These are phyloP conservation scores for Ypsolopha sequella DNA, from an alignment of 2,888 invertebrate species.

Conservation along the genomic window DNA sequence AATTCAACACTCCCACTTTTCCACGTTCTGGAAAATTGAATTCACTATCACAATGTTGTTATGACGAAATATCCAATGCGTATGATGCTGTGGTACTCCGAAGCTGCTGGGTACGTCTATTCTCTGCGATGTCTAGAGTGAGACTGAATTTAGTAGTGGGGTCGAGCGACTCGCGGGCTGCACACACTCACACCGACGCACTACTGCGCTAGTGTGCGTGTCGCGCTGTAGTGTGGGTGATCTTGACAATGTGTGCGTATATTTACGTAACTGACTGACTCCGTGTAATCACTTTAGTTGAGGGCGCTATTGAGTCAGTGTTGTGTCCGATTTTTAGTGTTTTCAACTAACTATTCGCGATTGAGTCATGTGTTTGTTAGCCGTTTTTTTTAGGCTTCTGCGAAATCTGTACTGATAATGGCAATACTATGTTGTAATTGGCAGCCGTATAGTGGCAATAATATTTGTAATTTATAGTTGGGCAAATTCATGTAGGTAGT, in stretches of 20 bases:
- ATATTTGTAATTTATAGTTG: not conserved
- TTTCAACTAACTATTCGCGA: slow-evolving; percentile 30
- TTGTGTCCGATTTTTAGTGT: slow-evolving; percentile 57
- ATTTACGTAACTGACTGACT: slow-evolving; percentile 59
- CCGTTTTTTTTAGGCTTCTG: slow-evolving; percentile 18
- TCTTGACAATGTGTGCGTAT: slow-evolving; percentile 19
- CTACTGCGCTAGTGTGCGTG: slow-evolving; percentile 24
- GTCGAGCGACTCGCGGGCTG: slow-evolving; percentile 54
- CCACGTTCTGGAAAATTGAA: slow-evolving; percentile 46
- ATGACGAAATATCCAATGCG: slow-evolving; percentile 64
- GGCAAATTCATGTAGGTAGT: not conserved
- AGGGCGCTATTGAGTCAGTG: slow-evolving; percentile 54
- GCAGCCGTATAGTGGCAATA: not conserved
- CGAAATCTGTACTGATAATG: slow-evolving; percentile 11
- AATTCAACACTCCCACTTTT: slow-evolving; percentile 49
- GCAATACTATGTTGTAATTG: slow-evolving; percentile 5
- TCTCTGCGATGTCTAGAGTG: slow-evolving; percentile 43
- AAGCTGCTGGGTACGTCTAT: slow-evolving; percentile 39
- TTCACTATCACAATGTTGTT: slow-evolving; percentile 63
- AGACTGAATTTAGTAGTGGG: slow-evolving; percentile 66
- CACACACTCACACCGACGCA: slow-evolving; percentile 36
- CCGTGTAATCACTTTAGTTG: slow-evolving; percentile 49
- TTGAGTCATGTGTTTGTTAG: slow-evolving; percentile 61
- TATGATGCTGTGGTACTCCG: slow-evolving; percentile 39
- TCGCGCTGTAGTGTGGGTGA: slow-evolving; percentile 30